Evolutionary conservation across 2,113 vertebrate species (phyloP), one percentile per base, ranked within the genome.

Genomic region (Perca schrenkii): DNA sequence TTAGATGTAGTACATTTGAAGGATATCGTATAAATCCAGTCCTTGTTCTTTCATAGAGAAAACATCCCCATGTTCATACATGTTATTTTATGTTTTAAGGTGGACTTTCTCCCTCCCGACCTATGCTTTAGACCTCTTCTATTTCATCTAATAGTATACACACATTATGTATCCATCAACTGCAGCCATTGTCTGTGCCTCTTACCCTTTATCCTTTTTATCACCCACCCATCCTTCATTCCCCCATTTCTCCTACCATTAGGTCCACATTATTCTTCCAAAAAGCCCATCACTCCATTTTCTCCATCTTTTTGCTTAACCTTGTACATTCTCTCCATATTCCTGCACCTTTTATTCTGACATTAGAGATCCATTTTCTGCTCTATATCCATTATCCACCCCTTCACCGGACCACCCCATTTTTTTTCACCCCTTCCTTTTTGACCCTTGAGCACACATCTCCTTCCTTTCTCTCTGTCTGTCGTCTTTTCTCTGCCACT

Each of bases 331-430:
- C 64, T 2, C 69, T 71, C 56, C 36, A 63, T 57, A 79, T 70
- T 40, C 53, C 46, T 72, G 65, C 52, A 54, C 56, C 58, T 25
- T 67, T 74, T 34, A 22, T 43, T 56, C 36, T 63, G 71, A 74
- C 80, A 79, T 85, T 72, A 79, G 50, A 6, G 34, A 74, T 82
- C 67, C 50, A 74, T 79, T 80, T 78, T 61, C 81, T 64, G 77
- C 79, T 15, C 50, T 34, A 60, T 60, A 79, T 87, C 78, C 87
- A 87, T 93, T 81, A 86, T 40, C 82, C 49, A 63, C 25, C 61
- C 50, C 22, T 70, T 25, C 21, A 1, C 62, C 1, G 11, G 63
- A 54, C 22, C 61, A 17, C 21, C 65, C 53, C 11, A 2, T 31
- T 34, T 54, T 50, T 43, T 22, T 17, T 19, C 16, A 7, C 67